Base-by-base conservation (phyloP, 2,888 invertebrate species). In the Ormyrus pomaceus region DNA sequence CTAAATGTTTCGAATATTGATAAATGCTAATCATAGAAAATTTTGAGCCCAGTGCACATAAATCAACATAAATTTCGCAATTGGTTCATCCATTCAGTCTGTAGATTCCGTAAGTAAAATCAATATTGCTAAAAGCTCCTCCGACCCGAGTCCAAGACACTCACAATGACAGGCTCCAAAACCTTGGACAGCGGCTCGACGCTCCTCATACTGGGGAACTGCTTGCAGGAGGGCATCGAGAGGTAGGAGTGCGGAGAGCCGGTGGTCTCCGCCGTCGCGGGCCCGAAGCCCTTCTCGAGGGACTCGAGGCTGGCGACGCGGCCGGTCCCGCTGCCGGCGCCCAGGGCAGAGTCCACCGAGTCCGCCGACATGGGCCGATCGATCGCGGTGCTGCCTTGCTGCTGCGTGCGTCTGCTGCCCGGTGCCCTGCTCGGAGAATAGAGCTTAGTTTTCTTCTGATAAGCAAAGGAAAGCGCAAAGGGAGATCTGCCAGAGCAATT, bases 211-310 rank as follows among this genome's bases (percentile, higher is more conserved):
- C 94, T 95, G 0, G 96, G 96, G 86, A 96, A 97, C n/a, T 95
- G 94, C 86, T 94, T 95, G 9, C 96, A 95, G 2, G 96, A 96
- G 45, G 96, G 96, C 96, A 96, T 96, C 0, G 96, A 96, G 6
- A 96, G 92, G 87, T 95, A 96, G 0, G 96, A 96, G 66, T 95
- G 95, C 0, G 96, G 91, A 5, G 90, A 89, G 13, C 88, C 86
- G 7, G 88, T 84, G 45, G 86, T 84, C 77, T 88, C 88, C 62
- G 88, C 86, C 48, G 84, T 84, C 10, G 82, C 85, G 11, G 74
- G 79, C 10, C 72, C 82, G 59, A 86, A 88, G 66, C 84, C 86
- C 51, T 86, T 86, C 73, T 88, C 88, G 72, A 87, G 65, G 0
- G 87, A 86, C 64, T 88, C 86, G 50, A 87, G 76, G 45, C 84